Conservation (phyloP, 2,888 invertebrate species). For the Eulithis prunata region DNA sequence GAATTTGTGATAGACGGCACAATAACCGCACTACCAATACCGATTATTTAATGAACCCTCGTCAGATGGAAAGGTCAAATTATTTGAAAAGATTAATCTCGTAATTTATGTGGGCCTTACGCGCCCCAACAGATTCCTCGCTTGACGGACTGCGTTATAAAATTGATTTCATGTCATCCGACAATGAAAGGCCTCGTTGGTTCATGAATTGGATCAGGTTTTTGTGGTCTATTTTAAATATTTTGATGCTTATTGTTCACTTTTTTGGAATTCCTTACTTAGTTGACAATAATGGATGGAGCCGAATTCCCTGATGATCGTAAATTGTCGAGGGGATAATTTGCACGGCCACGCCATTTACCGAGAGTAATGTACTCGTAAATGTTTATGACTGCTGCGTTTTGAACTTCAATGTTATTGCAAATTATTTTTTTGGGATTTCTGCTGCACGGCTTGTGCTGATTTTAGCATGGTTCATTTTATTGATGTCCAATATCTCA, state of each 20-base stretch:
- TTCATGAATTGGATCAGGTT: conserved; percentile 42
- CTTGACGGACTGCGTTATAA: conserved; percentile 67
- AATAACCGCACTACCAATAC: conserved; percentile 80
- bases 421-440: conserved; percentile 72
- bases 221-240: conserved; percentile 47
- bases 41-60: conserved; percentile 84
- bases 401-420: conserved; percentile 68
- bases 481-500: conserved; percentile 66
- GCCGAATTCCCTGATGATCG: conserved; percentile 49
- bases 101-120: conserved; percentile 79
- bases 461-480: conserved; percentile 57
- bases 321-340: conserved; percentile 61
- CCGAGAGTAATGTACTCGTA: conserved; percentile 81
- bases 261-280: conserved; percentile 25
- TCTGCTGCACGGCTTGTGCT: conserved; percentile 47
- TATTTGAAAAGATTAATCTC: conserved; percentile 84
- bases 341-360: conserved; percentile 67
- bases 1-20: conserved; percentile 81
- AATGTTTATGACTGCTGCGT: conserved; percentile 77
- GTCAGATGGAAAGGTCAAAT: conserved; percentile 84
- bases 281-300: conserved; percentile 40
- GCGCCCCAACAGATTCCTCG: conserved; percentile 74
- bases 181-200: conserved; percentile 27
- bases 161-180: conserved; percentile 69
- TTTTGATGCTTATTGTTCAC: conserved; percentile 50